Conservation (phyloP, 1,140 invertebrate genomes). For the Schlechtendalia chinensis region DNA sequence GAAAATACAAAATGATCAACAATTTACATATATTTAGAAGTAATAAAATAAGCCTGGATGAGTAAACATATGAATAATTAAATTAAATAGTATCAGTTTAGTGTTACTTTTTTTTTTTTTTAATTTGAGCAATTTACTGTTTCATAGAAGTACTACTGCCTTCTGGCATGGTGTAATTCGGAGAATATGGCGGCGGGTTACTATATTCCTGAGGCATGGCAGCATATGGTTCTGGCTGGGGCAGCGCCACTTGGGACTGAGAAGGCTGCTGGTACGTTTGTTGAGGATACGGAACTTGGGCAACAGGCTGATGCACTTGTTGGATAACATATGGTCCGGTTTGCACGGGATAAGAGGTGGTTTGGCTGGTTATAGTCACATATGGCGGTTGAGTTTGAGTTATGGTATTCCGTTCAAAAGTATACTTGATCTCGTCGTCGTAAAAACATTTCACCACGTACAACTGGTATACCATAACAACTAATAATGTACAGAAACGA, state of each 20-base stretch:
- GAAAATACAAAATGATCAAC: constrained; percentile 3
- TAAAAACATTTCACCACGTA: constrained; percentile 29
- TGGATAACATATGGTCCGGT: constrained; percentile 23
- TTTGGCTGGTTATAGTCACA: constrained; percentile 2
- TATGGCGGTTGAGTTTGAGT: neutral
- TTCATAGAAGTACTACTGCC: neutral
- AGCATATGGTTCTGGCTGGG: neutral
- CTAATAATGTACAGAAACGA: neutral
- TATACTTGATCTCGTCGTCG: constrained; percentile 6
- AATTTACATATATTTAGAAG: too few relatives aligned
- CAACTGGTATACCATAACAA: constrained; percentile 4
- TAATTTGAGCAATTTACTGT: neutral
- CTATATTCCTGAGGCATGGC: neutral
- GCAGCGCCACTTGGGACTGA: neutral
- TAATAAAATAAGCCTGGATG: neutral
- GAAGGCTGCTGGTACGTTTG: neutral
- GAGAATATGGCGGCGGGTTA: constrained; percentile 21
- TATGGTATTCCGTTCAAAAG: neutral
- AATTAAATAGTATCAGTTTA: neutral
- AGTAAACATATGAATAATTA: neutral
- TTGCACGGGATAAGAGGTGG: neutral
- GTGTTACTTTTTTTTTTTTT: neutral
- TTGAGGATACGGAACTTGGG: constrained; percentile 4
- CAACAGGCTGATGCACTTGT: neutral
- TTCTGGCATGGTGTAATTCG: constrained; percentile 2